Evolutionary conservation across 2,113 vertebrate species (phyloP).

Genomic region (Gnathonemus longibarbis): DNA sequence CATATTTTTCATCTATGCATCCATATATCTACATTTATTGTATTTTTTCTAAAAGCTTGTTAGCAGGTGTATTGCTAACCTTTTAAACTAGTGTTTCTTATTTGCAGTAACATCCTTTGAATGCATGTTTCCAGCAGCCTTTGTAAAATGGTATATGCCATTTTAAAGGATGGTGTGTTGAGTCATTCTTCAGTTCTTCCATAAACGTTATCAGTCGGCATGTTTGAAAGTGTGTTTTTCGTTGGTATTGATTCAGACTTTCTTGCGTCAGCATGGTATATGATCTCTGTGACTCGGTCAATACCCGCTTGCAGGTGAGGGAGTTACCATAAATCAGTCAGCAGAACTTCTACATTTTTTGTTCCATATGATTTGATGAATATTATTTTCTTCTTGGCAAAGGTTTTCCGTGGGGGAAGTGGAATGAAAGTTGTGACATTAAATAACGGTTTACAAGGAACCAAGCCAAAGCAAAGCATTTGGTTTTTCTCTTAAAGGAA

Average conservation of each 20-base stretch:
- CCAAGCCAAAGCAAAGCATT: neutral
- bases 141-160: neutral
- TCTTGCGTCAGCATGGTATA: neutral
- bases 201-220: neutral
- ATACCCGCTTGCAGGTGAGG: neutral
- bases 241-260: neutral
- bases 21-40: neutral
- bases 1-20: no score
- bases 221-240: constrained; percentile 3
- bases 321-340: neutral
- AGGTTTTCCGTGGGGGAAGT: neutral
- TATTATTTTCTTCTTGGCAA: neutral
- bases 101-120: neutral
- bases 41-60: neutral
- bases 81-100: neutral
- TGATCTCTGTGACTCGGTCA: neutral
- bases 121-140: neutral
- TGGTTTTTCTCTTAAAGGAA: neutral
- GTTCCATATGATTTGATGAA: neutral
- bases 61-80: neutral
- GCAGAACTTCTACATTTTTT: neutral
- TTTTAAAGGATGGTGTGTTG: neutral
- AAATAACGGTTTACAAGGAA: neutral
- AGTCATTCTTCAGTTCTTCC: neutral
- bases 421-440: neutral